Conservation (phyloP, 2,113 vertebrate genomes). For the Caranx ignobilis region DNA sequence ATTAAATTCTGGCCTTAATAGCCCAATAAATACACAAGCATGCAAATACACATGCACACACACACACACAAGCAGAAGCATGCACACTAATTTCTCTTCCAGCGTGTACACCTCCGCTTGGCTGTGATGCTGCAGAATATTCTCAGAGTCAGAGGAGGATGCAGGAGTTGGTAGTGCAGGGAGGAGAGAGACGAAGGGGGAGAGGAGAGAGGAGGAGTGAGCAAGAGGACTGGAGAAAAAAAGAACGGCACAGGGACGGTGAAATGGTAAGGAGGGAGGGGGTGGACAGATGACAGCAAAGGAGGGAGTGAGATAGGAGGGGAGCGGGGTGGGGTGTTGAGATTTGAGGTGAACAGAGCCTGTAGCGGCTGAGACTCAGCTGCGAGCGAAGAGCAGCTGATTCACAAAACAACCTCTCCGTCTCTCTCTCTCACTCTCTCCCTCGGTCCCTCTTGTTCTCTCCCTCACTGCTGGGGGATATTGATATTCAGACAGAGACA, state of each 20-base stretch:
- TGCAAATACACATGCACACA: neutral
- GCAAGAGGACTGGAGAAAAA: conserved; percentile 21
- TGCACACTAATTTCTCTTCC: conserved; percentile 3
- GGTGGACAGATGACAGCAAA: conserved; percentile 37
- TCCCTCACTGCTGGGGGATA: conserved; percentile 49
- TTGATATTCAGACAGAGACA: conserved; percentile 71
- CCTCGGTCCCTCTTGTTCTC: conserved; percentile 27
- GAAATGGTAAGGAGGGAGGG: conserved; percentile 36
- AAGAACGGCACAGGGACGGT: conserved; percentile 37
- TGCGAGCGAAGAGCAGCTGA: conserved; percentile 56
- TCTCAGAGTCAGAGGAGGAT: conserved; percentile 49
- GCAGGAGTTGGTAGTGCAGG: conserved; percentile 53
- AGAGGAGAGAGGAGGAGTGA: conserved; percentile 32
- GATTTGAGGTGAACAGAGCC: conserved; percentile 45
- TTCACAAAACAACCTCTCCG: conserved; percentile 59
- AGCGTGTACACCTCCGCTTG: conserved; percentile 27
- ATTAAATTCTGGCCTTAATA: neutral
- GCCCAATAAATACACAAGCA: neutral
- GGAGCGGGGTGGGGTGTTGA: conserved; percentile 22
- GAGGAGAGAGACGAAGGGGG: conserved; percentile 24
- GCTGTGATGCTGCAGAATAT: conserved; percentile 75
- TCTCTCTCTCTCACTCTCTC: conserved; percentile 23
- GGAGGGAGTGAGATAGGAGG: conserved; percentile 35
- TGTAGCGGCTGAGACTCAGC: conserved; percentile 52
- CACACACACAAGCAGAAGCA: neutral